Percentiles rank a stretch among this genome's conserved stretches.
Evolutionary conservation across 35 echinoderm and acorn worm species (phyloP).

Genomic region (Antedon bifida): DNA sequence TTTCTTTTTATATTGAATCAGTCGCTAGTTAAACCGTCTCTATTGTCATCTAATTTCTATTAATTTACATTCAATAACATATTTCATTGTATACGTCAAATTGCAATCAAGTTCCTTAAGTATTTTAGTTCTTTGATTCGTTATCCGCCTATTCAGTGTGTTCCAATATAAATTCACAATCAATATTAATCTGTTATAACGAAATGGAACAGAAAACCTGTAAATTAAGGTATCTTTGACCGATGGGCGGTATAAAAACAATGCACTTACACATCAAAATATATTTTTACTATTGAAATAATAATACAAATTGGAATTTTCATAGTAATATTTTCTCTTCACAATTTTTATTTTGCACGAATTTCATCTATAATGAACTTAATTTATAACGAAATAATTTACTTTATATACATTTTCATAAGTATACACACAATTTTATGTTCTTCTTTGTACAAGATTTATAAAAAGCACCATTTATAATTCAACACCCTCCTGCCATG

Average conservation of each 20-base stretch:
- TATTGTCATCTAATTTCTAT: background rate
- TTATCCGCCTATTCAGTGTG: background rate
- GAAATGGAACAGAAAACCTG: background rate
- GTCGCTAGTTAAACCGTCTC: background rate
- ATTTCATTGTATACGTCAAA: background rate
- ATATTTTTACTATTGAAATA: background rate
- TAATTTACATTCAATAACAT: background rate
- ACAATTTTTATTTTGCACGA: background rate
- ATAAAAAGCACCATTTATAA: background rate
- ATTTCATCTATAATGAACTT: background rate
- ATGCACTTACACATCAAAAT: background rate
- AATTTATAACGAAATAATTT: background rate
- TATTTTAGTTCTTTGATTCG: background rate
- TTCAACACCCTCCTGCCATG: too few species aligned
- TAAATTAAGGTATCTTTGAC: background rate
- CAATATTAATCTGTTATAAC: background rate
- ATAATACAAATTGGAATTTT: background rate
- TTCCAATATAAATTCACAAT: background rate
- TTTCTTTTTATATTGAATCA: too few species aligned
- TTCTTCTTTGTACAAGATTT: background rate
- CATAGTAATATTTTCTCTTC: background rate
- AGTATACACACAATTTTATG: background rate
- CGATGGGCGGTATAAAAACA: background rate
- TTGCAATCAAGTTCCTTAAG: background rate
- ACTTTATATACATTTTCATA: background rate